These are phyloP conservation scores for Miltochrista miniata DNA, from an alignment of 2,888 invertebrate genomes.

Conservation along the genomic window DNA sequence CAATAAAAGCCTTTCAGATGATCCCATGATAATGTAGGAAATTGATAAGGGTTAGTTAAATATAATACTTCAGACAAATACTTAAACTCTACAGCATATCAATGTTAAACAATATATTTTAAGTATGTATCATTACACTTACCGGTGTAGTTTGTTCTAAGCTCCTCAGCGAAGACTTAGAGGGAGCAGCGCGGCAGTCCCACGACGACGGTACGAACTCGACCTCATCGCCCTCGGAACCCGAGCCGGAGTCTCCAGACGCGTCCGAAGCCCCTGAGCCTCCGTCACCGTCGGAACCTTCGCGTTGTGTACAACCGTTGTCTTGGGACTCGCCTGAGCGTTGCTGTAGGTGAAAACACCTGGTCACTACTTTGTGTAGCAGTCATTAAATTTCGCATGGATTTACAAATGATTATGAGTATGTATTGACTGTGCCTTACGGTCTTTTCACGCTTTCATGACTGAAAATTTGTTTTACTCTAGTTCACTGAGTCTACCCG, in stretches of 20 bases:
- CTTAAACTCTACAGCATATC: too few relatives aligned
- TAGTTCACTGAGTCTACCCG: too few relatives aligned
- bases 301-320: slow-evolving; percentile 41
- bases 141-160: slow-evolving; percentile 63
- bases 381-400: too few relatives aligned
- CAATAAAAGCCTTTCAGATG: too few relatives aligned
- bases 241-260: slow-evolving; percentile 58
- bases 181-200: slow-evolving; percentile 91
- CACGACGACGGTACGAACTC: slow-evolving; percentile 92
- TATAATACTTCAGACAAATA: too few relatives aligned
- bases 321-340: slow-evolving; percentile 43
- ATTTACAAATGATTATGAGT: too few relatives aligned
- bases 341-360: slow-evolving; percentile 37
- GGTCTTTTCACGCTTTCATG: too few relatives aligned
- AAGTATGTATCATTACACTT: slow-evolving; percentile 12
- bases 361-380: too few relatives aligned
- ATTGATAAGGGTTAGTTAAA: too few relatives aligned
- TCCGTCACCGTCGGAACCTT: slow-evolving; percentile 26
- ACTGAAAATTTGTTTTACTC: too few relatives aligned
- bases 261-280: slow-evolving; percentile 52
- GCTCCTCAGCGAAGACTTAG: slow-evolving; percentile 86
- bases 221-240: slow-evolving; percentile 85
- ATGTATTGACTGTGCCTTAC: too few relatives aligned
- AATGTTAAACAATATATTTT: background rate
- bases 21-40: too few relatives aligned